Base-by-base conservation (phyloP, 2,888 invertebrate species). In the Cremastinae sp. region DNA sequence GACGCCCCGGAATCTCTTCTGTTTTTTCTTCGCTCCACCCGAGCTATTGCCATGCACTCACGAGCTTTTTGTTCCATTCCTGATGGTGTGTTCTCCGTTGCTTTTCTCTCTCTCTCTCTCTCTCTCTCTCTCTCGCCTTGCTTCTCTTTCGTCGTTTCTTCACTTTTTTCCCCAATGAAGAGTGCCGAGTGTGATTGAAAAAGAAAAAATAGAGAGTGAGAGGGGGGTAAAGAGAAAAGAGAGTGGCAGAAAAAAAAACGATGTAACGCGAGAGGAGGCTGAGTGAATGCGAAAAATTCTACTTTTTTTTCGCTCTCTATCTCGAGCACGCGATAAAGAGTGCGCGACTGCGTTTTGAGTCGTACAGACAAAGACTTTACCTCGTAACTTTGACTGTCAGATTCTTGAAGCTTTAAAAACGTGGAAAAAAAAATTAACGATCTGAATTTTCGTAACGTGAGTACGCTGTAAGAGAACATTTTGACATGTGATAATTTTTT, bases 61-160 rank as follows among this genome's bases (percentile, higher is more conserved):
- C 54, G 41, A 72, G 56, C 64, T 76, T 75, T 71, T 72, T 72
- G 58, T 75, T 68, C 71, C 16, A 28, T 28, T 28, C 28, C 28
- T 5, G 28, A 5, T n/a, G n/a, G n/a, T n/a, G n/a, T n/a, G 36
- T 54, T 65, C 54, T 62, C 18, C 34, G 12, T 47, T 10, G 49
- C 20, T 16, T 22, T 18, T 36, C 22, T 56, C 56, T 56, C 47
- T 14, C 12, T 41, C 12, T 59, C 14, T 43, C 2, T 45, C 45
- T 10, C n/a, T 28, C 28, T 58, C 20, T 7, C 41, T 51, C 22
- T 18, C 10, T 16, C 10, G 34, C 8, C 14, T 59, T 20, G 10
- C 18, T 38, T 38, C 38, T 1, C 10, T 18, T 56, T 53, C 34
- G 12, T 54, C 28, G 28, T 28, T 28, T 28, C 28, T 22, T 8